Evolutionary conservation across 2,888 invertebrate species (phyloP), one percentile per base, ranked within the genome.

Genomic region (Apamea monoglypha): DNA sequence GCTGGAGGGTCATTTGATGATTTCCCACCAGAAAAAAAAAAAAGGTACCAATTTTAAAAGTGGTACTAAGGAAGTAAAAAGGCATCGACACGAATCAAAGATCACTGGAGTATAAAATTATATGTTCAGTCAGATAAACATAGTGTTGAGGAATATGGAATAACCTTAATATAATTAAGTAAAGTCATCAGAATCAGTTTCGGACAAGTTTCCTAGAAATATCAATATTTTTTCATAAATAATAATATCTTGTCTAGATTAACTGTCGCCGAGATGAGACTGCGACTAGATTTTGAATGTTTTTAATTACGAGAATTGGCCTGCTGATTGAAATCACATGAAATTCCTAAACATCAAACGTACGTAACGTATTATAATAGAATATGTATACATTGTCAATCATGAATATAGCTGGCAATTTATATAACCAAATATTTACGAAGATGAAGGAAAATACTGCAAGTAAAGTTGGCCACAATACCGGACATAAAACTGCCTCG

Each of bases 101-200:
- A 29, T 44, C n/a, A 10, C 6, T 67, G 40, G 10, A 6, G 18
- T 29, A 44, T 29, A 29, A 47, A 47, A 21, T 5, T 44, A 44
- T 50, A 25, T 25, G 6, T 18, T 53, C 25, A 59, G 6, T 14
- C n/a, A 44, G 4, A 10, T 32, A 18, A 36, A 53, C 16, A 18
- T 78, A 67, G 32, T n/a, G n/a, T 6, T 36, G 12, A 29, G 16
- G 7, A n/a, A 29, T 40, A 14, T 47, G 18, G 10, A 83, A 44
- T 53, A 29, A 59, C 14, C 16, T 59, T 44, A 50, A 29, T 16
- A 29, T 16, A 32, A 61, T 44, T 44, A 32, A 7, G 63, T 61
- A 8, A 64, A 64, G 2, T 25, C 29, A 56, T 44, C 16, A 29
- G 25, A 63, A 84, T 67, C 56, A 53, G 80, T 64, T 53, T 59